A percentile compares a stretch with the other conserved stretches of the same genome.
These are phyloP conservation scores for Brachypterus glaber DNA, from an alignment of 2,888 invertebrate species.

Conservation along the genomic window DNA sequence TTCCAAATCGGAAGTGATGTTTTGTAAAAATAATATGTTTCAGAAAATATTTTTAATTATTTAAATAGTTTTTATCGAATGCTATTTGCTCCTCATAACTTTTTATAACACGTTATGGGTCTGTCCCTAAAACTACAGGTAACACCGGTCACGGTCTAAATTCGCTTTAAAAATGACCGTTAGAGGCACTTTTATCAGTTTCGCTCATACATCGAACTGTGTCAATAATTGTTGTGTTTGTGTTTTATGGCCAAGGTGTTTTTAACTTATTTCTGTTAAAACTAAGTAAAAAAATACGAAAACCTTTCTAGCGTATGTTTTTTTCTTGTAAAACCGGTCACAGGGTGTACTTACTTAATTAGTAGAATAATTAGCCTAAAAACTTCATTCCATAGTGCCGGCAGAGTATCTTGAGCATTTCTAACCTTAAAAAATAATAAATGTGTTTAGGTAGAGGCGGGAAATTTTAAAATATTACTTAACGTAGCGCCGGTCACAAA, in stretches of 20 bases:
- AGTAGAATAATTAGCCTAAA: background rate
- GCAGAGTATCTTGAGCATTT: background rate
- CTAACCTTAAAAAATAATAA: background rate
- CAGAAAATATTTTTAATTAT: background rate
- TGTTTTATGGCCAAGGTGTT: background rate
- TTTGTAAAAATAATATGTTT: background rate
- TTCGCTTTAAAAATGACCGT: conserved; percentile 1
- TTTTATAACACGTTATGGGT: background rate
- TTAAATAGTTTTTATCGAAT: background rate
- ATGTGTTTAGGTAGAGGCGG: background rate
- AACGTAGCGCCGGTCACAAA: background rate
- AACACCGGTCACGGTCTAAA: background rate
- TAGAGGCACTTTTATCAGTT: background rate
- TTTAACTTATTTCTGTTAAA: background rate
- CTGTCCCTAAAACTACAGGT: background rate
- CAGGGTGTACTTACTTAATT: background rate
- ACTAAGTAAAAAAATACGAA: background rate
- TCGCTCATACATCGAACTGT: background rate
- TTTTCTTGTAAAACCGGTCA: background rate
- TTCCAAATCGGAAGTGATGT: background rate
- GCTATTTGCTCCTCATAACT: background rate
- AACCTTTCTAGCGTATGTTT: background rate
- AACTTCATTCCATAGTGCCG: background rate
- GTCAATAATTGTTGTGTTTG: background rate
- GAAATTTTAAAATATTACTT: background rate